Evolutionary conservation across 2,113 vertebrate genomes (phyloP).

Genomic region (Tautogolabrus adspersus): DNA sequence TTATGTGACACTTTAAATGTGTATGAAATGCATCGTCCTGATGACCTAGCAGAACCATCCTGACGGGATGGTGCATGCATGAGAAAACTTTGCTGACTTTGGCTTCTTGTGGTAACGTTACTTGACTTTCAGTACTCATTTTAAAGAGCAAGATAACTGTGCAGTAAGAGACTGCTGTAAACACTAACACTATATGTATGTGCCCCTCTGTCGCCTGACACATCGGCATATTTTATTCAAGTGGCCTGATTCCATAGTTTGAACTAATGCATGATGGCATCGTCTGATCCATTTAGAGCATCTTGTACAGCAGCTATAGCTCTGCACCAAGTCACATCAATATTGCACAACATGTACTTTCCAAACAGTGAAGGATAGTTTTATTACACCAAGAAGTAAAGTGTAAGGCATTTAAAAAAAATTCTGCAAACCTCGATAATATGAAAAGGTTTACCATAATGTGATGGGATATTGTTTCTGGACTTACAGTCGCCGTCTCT

Average conservation of each 20-base stretch:
- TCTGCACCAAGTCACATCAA: conserved; percentile 30
- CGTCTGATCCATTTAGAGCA: conserved; percentile 47
- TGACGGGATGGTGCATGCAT: neutral
- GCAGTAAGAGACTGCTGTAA: neutral
- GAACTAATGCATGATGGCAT: conserved; percentile 69
- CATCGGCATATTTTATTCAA: conserved; percentile 63
- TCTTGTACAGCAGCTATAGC: conserved; percentile 35
- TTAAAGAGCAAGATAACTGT: neutral
- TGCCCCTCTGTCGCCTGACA: conserved; percentile 18
- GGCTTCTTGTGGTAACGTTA: neutral
- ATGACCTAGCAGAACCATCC: neutral
- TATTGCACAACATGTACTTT: conserved; percentile 5
- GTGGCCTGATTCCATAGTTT: conserved; percentile 68
- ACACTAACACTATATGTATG: neutral
- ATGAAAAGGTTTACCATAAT: neutral
- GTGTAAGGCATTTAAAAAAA: neutral
- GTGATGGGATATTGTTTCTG: conserved; percentile 10
- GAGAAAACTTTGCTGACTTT: neutral
- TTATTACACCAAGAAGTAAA: neutral
- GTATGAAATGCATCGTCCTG: neutral
- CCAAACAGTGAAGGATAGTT: neutral
- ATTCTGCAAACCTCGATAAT: conserved; percentile 16
- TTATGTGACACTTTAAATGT: neutral
- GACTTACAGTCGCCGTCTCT: conserved; percentile 11
- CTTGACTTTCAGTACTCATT: neutral